Evolutionary conservation across 2,113 vertebrate species (phyloP).

Genomic region (Uria aalge): DNA sequence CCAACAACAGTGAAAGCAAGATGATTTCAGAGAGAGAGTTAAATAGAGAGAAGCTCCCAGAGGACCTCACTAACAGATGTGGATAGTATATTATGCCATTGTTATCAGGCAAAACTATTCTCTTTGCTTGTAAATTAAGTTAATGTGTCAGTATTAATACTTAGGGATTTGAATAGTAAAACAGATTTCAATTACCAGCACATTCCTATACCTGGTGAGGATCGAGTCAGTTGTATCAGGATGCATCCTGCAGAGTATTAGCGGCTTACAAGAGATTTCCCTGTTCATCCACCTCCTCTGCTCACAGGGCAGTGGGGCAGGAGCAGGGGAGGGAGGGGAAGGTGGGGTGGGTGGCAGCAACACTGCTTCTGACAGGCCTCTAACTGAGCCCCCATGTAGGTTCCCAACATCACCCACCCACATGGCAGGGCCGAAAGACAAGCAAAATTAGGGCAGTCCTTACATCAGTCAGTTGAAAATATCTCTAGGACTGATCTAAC

Average conservation of each 20-base stretch:
- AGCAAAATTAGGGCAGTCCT: not conserved
- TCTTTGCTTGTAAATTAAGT: constrained; percentile 32
- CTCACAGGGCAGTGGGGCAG: not conserved
- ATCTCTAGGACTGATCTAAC: not conserved
- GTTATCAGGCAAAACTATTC: not conserved
- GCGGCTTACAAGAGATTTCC: not conserved
- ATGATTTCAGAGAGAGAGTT: not conserved
- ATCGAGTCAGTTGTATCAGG: not conserved
- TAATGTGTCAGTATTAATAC: not conserved
- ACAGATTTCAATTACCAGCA: constrained; percentile 10
- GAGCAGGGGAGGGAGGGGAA: not conserved
- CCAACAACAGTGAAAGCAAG: not conserved
- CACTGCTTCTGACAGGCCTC: not conserved
- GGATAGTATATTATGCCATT: not conserved
- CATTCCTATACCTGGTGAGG: not conserved
- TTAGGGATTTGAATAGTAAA: constrained; percentile 25
- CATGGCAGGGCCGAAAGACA: not conserved
- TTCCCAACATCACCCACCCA: not conserved
- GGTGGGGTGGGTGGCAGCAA: not conserved
- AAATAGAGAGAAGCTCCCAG: not conserved
- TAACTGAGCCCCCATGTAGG: not conserved
- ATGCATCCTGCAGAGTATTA: not conserved
- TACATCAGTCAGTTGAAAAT: not conserved
- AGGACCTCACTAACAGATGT: constrained; percentile 4
- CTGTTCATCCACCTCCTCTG: not conserved